A percentile compares a stretch with the other conserved stretches of the same genome.
Evolutionary conservation across 2,797 vertebrate genomes (phyloP).

Genomic region (Chanos chanos): DNA sequence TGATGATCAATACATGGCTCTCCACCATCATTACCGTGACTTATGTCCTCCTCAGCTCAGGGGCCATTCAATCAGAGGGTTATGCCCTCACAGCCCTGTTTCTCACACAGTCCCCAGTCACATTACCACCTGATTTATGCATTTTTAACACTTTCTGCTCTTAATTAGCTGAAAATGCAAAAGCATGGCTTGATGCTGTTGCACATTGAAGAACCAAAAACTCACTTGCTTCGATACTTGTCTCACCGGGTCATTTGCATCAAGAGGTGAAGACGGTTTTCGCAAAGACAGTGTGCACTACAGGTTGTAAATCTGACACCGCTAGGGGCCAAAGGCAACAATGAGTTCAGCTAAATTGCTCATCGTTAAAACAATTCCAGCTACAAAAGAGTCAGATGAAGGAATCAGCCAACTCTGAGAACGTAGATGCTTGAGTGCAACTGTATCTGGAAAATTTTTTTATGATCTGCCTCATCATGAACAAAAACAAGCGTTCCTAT

Average conservation of each 20-base stretch:
- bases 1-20: conserved; percentile 67
- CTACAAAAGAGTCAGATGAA: too few species aligned
- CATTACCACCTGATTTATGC: conserved; percentile 67
- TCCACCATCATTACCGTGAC: conserved; percentile 71
- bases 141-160: conserved; percentile 63
- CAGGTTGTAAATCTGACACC: conserved; percentile 50
- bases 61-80: conserved; percentile 66
- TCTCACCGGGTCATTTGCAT: conserved; percentile 55
- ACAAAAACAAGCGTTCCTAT: conserved; percentile 36
- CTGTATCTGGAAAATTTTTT: too few species aligned
- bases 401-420: too few species aligned
- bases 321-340: conserved; percentile 49
- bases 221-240: conserved; percentile 20
- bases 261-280: conserved; percentile 39
- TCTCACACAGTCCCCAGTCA: conserved; percentile 58
- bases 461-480: too few species aligned
- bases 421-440: too few species aligned
- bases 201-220: not conserved
- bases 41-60: conserved; percentile 62
- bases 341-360: conserved; percentile 17
- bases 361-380: too few species aligned
- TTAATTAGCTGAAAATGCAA: conserved; percentile 67
- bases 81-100: conserved; percentile 57
- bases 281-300: conserved; percentile 47
- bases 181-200: too few species aligned